Percentiles rank a stretch among this genome's conserved stretches.
Conservation (phyloP, 1,140 invertebrate genomes). For the Coenobita brevimanus region DNA sequence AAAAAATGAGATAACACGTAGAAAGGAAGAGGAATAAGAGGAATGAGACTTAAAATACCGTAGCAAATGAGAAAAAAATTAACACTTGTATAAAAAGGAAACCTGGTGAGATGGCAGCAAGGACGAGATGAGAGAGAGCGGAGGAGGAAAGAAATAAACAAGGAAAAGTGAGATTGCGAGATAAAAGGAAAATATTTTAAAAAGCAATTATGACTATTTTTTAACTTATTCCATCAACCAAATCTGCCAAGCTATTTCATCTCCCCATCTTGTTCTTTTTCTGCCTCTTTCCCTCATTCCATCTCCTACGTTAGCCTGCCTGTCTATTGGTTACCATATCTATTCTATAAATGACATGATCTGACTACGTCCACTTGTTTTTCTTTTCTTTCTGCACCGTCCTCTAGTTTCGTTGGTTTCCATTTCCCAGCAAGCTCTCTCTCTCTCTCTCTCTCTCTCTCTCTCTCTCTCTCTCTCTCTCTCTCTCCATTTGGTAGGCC, state of each 20-base stretch:
- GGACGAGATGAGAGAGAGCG: background rate
- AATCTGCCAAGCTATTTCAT: background rate
- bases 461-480: slow-evolving; percentile 15
- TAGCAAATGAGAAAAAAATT: background rate
- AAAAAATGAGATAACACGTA: background rate
- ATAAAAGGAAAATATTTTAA: background rate
- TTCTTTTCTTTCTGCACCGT: background rate
- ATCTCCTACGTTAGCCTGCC: background rate
- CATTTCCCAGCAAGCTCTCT: too few relatives aligned
- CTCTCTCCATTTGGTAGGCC: too few relatives aligned
- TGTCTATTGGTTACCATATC: background rate
- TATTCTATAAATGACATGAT: background rate
- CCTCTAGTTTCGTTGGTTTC: background rate
- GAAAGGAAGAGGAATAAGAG: background rate
- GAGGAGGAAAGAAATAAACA: background rate
- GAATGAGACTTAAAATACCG: background rate
- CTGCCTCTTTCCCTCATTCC: background rate
- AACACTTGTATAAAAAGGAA: background rate
- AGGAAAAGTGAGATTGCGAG: background rate
- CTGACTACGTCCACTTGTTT: background rate
- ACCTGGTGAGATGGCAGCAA: background rate
- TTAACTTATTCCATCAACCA: background rate
- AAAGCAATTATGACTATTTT: background rate
- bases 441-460: too few relatives aligned
- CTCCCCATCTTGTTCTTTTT: background rate